Evolutionary conservation across 2,113 vertebrate species (phyloP).

Genomic region (Motacilla alba): DNA sequence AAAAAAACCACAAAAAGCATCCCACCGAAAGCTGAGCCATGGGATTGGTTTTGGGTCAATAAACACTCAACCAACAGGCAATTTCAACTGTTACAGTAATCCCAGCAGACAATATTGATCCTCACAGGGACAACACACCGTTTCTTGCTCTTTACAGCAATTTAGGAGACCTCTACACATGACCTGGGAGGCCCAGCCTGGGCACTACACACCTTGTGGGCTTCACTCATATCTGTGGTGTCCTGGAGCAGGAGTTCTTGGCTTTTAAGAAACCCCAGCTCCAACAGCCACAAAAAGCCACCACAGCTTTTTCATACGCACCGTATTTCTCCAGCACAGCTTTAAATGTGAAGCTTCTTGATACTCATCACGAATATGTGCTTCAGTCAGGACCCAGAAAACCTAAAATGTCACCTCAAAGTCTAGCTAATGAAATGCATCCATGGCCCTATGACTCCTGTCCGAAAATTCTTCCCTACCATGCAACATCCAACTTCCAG

Average conservation of each 20-base stretch:
- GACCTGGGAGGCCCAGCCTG: background rate
- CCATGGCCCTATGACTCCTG: background rate
- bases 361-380: background rate
- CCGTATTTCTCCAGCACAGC: background rate
- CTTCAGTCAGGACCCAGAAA: background rate
- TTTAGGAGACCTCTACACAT: background rate
- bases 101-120: background rate
- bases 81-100: background rate
- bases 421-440: background rate
- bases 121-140: background rate
- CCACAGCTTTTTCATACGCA: background rate
- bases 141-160: background rate
- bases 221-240: background rate
- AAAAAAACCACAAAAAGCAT: background rate
- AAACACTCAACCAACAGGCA: background rate
- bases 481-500: background rate
- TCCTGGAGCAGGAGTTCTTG: background rate
- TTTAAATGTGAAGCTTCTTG: background rate
- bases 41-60: background rate
- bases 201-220: background rate
- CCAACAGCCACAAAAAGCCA: background rate
- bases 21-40: background rate
- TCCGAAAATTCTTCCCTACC: background rate
- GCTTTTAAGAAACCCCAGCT: background rate
- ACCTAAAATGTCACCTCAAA: background rate